Evolutionary conservation across 1,140 invertebrate species (phyloP).

Genomic region (Hydropsyche tenuis): DNA sequence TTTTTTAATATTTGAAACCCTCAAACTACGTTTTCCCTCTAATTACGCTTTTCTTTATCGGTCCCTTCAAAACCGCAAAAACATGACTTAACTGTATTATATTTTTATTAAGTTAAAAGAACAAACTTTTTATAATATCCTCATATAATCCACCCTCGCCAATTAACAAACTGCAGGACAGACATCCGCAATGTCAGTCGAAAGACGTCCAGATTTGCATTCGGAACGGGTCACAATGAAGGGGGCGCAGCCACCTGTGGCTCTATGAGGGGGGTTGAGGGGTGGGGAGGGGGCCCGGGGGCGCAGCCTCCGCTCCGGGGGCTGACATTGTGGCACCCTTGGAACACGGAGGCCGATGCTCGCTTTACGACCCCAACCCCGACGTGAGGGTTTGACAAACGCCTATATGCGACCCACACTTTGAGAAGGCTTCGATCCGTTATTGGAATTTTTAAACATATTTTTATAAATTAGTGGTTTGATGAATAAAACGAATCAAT

Average conservation of each 20-base stretch:
- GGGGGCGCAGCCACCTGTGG: background rate
- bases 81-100: no score
- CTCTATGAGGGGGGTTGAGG: background rate
- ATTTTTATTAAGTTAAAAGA: no score
- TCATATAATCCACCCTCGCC: no score
- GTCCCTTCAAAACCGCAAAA: no score
- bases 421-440: background rate
- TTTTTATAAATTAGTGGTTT: no score
- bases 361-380: background rate
- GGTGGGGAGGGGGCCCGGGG: background rate
- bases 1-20: no score
- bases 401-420: background rate
- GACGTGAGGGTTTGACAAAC: conserved; percentile 3
- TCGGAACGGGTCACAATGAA: conserved; percentile 3
- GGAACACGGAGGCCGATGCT: background rate
- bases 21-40: no score
- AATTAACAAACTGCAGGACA: no score
- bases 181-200: conserved; percentile 16
- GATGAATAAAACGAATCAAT: no score
- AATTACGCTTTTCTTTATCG: no score
- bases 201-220: conserved; percentile 14
- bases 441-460: no score
- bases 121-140: no score
- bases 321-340: conserved; percentile 20
- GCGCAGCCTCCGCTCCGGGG: background rate